Evolutionary conservation across 1,140 invertebrate genomes (phyloP).

Genomic region (Drosophila ananassae): DNA sequence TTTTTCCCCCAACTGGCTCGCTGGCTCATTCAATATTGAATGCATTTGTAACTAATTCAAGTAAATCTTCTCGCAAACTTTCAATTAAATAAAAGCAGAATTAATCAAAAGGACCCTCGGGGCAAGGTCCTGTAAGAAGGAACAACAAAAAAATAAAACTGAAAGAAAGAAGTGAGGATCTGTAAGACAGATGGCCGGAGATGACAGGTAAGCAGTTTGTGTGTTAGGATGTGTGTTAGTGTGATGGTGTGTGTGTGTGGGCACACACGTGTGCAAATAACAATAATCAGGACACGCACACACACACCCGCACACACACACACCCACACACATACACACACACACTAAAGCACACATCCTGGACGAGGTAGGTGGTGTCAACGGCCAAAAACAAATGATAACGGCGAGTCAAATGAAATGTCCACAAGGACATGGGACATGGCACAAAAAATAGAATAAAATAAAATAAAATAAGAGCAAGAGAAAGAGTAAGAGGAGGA

Average conservation of each 20-base stretch:
- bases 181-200: conserved; percentile 45
- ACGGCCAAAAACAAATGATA: conserved; percentile 78
- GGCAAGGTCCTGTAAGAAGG: neutral
- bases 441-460: conserved; percentile 3
- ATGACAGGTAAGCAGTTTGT: conserved; percentile 56
- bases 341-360: neutral
- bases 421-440: conserved; percentile 38
- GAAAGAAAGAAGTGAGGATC: neutral
- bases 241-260: conserved; percentile 14
- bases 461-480: neutral
- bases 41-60: conserved; percentile 56
- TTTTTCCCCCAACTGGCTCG: no score
- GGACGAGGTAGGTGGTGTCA: conserved; percentile 57
- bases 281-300: conserved; percentile 45
- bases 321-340: conserved; percentile 15
- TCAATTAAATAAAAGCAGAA: conserved; percentile 75
- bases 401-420: conserved; percentile 75
- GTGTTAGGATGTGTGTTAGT: conserved; percentile 24
- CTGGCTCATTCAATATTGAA: conserved; percentile 44
- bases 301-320: conserved; percentile 9
- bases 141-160: neutral
- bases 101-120: conserved; percentile 62
- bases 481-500: neutral
- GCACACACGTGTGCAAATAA: conserved; percentile 65
- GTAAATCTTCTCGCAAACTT: conserved; percentile 62